These are phyloP conservation scores for Octonoba sinensis DNA, from an alignment of 2,888 invertebrate genomes.

Conservation along the genomic window DNA sequence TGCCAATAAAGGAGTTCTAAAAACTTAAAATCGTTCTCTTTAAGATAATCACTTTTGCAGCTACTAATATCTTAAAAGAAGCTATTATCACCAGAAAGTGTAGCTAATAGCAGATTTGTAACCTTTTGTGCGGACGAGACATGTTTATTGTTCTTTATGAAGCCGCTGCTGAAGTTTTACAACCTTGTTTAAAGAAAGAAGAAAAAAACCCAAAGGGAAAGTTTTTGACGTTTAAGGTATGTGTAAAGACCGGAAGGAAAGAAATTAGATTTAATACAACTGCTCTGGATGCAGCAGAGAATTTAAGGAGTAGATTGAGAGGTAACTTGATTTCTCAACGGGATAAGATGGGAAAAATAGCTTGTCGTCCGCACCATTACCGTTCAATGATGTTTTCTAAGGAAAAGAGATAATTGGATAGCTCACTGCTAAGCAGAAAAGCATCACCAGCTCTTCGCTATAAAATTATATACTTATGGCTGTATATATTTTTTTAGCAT, in stretches of 20 bases:
- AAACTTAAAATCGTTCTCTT: no score
- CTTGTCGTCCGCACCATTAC: conserved; percentile 39
- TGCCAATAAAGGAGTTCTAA: no score
- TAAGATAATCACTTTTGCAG: no score
- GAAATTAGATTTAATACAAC: conserved; percentile 56
- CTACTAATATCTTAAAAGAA: no score
- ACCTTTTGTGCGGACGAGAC: conserved; percentile 1
- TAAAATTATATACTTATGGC: no score
- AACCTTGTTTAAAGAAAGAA: conserved; percentile 13
- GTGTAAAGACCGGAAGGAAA: neutral
- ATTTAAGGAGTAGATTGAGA: conserved; percentile 35
- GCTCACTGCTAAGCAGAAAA: conserved; percentile 1
- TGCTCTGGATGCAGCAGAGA: conserved; percentile 19
- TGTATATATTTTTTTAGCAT: no score
- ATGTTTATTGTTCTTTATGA: conserved; percentile 49
- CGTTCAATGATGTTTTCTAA: conserved; percentile 38
- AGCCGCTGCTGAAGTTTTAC: conserved; percentile 56
- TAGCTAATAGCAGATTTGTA: no score
- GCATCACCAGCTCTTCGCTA: neutral
- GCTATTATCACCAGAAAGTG: no score
- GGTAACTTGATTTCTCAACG: conserved; percentile 48
- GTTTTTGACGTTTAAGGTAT: no score
- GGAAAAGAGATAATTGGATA: conserved; percentile 43
- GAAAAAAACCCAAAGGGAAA: neutral
- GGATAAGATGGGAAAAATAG: conserved; percentile 7